Conservation (phyloP, 2,888 invertebrate genomes). For the Ophioninae sp. region DNA sequence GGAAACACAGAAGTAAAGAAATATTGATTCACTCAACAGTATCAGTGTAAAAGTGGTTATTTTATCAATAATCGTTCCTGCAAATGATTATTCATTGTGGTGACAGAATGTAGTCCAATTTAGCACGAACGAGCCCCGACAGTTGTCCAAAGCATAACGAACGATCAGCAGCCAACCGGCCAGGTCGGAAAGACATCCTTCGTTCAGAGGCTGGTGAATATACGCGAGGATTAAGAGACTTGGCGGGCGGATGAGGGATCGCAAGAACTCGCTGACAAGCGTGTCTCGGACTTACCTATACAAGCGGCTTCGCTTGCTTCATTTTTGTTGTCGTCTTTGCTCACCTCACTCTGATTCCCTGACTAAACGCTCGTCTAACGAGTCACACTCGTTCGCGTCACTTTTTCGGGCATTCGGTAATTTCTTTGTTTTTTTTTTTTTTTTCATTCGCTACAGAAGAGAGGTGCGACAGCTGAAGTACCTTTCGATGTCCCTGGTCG, state of each 20-base stretch:
- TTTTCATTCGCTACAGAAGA: background rate
- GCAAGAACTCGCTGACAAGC: constrained; percentile 44
- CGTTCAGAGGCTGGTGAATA: background rate
- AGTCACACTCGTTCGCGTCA: background rate
- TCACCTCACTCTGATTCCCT: background rate
- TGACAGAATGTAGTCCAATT: background rate
- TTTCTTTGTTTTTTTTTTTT: background rate
- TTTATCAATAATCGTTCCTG: background rate
- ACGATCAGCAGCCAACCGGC: background rate
- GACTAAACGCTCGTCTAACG: background rate
- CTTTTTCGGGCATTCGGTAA: background rate
- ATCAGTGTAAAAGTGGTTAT: background rate
- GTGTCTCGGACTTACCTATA: constrained; percentile 10
- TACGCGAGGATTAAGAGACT: constrained; percentile 47
- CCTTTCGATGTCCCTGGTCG: background rate
- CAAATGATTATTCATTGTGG: background rate
- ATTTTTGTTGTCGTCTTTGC: background rate
- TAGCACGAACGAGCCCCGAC: background rate
- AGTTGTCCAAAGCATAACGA: background rate
- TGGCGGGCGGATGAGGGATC: constrained; percentile 9
- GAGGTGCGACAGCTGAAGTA: background rate
- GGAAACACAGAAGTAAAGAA: too few relatives aligned
- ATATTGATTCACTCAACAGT: too few relatives aligned
- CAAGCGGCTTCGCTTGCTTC: background rate
- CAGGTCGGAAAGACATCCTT: background rate